Conservation (phyloP, 2,797 vertebrate genomes). For the Merluccius polli region DNA sequence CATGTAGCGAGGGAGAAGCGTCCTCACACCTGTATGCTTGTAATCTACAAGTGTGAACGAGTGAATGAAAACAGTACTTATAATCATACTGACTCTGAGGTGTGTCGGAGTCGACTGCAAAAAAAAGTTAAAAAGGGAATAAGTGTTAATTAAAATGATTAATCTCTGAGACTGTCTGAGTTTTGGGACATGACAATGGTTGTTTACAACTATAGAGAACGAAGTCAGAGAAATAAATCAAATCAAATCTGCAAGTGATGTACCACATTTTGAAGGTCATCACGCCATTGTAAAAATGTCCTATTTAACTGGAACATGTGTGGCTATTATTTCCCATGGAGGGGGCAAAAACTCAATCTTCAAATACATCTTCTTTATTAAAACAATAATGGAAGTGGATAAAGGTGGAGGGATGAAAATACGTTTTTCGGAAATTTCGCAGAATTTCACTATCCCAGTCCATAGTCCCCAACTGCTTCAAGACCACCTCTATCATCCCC, state of each 20-base stretch:
- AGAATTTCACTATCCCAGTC: too few species aligned
- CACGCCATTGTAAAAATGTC: not conserved
- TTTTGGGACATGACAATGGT: not conserved
- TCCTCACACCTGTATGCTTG: not conserved
- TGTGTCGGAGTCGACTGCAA: too few species aligned
- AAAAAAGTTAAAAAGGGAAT: too few species aligned
- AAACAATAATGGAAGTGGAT: slow-evolving; percentile 3
- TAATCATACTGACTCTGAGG: too few species aligned
- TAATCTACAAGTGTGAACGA: not conserved
- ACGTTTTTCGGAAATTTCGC: not conserved
- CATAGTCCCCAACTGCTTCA: too few species aligned
- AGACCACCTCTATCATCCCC: too few species aligned
- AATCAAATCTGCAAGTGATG: too few species aligned
- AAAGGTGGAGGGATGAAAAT: too few species aligned
- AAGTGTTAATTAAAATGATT: not conserved
- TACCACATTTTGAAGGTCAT: too few species aligned
- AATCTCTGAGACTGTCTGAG: not conserved
- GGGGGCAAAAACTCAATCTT: not conserved
- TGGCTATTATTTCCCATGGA: not conserved
- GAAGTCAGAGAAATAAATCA: too few species aligned
- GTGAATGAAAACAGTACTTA: too few species aligned
- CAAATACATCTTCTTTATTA: not conserved
- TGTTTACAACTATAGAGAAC: too few species aligned
- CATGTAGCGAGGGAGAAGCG: not conserved
- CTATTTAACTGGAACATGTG: not conserved